These are phyloP conservation scores for Palythoa grandis DNA, from an alignment of 92 coral and sea anemone genomes.

Conservation along the genomic window DNA sequence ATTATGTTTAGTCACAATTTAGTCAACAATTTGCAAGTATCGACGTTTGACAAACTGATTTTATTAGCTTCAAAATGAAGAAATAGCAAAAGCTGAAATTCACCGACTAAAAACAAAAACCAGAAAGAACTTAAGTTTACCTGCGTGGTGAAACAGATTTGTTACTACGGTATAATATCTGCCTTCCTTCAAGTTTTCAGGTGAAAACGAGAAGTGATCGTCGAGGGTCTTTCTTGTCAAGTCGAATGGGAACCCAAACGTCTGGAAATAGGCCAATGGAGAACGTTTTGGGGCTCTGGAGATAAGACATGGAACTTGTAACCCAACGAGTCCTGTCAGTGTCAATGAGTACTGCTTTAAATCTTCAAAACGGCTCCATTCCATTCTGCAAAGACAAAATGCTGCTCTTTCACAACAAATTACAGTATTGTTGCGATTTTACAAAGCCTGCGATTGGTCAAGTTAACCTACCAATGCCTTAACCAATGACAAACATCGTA, in stretches of 20 bases:
- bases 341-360: constrained; percentile 62
- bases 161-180: constrained; percentile 80
- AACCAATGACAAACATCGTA: constrained; percentile 6
- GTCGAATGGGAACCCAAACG: constrained; percentile 78
- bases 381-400: constrained; percentile 6
- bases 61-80: background rate
- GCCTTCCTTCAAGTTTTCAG: constrained; percentile 75
- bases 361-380: constrained; percentile 32
- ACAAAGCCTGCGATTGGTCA: constrained; percentile 8
- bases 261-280: constrained; percentile 61
- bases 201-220: constrained; percentile 83
- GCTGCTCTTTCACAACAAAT: background rate
- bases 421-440: background rate
- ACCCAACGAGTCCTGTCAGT: constrained; percentile 65
- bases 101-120: background rate
- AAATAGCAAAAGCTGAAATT: background rate
- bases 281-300: constrained; percentile 73
- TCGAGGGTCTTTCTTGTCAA: constrained; percentile 60
- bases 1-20: too few relatives aligned
- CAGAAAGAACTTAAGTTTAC: constrained; percentile 28
- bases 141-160: constrained; percentile 80
- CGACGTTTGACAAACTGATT: too few relatives aligned
- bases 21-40: too few relatives aligned
- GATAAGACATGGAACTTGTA: constrained; percentile 81
- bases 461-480: background rate